Conservation (phyloP, 1,140 invertebrate species). For the Sarcophaga bullata region DNA sequence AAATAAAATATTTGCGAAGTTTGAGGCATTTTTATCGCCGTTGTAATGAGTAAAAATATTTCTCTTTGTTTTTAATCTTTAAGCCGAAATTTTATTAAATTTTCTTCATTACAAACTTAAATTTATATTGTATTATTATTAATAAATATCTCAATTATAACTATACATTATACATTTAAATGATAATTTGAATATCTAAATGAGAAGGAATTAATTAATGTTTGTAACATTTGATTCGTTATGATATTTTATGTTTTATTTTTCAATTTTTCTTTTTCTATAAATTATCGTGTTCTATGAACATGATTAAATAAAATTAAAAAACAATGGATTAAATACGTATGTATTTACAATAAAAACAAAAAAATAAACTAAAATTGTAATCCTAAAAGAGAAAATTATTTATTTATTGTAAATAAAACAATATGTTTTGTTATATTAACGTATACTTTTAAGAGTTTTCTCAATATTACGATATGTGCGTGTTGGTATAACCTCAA, state of each 20-base stretch:
- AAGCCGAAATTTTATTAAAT: constrained; percentile 4
- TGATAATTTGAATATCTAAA: background rate
- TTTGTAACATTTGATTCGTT: background rate
- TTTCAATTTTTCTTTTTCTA: background rate
- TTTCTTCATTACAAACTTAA: background rate
- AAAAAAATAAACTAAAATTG: background rate
- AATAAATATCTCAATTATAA: background rate
- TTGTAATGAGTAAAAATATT: background rate
- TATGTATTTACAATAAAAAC: background rate
- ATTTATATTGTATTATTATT: constrained; percentile 17
- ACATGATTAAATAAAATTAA: background rate
- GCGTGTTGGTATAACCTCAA: constrained; percentile 73
- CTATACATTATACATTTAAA: background rate
- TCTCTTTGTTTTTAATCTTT: background rate
- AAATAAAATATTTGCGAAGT: no score
- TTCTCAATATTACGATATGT: constrained; percentile 77
- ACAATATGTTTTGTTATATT: background rate
- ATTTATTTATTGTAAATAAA: background rate
- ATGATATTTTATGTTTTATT: background rate
- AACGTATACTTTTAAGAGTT: constrained; percentile 67
- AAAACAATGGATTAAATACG: background rate
- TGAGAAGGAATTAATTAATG: background rate
- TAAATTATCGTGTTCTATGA: background rate
- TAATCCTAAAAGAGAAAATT: background rate
- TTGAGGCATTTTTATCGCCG: no score